Evolutionary conservation across 2,888 invertebrate species (phyloP).

Genomic region (Schizaphis graminum): DNA sequence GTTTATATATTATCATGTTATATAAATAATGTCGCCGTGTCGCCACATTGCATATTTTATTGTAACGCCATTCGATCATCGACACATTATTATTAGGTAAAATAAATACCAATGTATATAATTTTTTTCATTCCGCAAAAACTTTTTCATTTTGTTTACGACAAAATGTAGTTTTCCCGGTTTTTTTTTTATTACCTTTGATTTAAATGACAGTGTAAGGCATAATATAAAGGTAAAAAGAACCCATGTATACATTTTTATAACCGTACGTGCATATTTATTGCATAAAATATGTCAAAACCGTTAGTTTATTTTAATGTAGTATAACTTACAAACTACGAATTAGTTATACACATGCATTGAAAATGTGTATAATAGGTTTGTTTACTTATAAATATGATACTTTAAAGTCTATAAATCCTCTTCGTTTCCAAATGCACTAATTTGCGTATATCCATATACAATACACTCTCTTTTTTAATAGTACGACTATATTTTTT

Average conservation of each 20-base stretch:
- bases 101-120: not conserved
- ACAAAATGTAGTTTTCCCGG: not conserved
- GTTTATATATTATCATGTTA: not conserved
- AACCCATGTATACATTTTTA: not conserved
- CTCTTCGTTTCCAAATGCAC: not conserved
- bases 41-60: not conserved
- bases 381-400: constrained; percentile 10
- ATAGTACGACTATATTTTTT: constrained; percentile 10
- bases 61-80: not conserved
- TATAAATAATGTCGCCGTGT: not conserved
- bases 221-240: not conserved
- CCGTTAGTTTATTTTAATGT: not conserved
- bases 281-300: constrained; percentile 32
- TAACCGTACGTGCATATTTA: not conserved
- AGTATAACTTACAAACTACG: not conserved
- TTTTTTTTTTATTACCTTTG: not conserved
- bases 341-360: not conserved
- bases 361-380: not conserved
- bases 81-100: not conserved
- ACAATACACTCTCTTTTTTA: constrained; percentile 12
- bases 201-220: not conserved
- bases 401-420: not conserved
- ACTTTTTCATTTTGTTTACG: not conserved
- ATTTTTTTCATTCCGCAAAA: not conserved
- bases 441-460: not conserved